Conservation (phyloP, 1,140 invertebrate species). For the Drosophila lowei region DNA sequence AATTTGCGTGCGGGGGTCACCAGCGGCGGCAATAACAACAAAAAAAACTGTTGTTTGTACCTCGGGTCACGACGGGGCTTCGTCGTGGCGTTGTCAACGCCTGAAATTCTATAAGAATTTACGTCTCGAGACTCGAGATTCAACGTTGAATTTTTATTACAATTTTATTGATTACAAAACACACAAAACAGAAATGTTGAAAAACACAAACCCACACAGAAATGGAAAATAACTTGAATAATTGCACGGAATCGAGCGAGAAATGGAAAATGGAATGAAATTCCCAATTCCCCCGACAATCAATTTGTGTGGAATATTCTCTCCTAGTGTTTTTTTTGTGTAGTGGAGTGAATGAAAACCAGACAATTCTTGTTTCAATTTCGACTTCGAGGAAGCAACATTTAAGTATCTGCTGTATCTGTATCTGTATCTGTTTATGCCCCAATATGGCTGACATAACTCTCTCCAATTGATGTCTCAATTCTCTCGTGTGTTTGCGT, state of each 20-base stretch:
- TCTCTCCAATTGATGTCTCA: constrained; percentile 70
- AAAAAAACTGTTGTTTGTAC: too few species aligned
- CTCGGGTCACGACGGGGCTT: too few species aligned
- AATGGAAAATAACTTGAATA: constrained; percentile 59
- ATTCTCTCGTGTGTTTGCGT: constrained; percentile 19
- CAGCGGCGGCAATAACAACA: too few species aligned
- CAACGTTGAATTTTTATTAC: constrained; percentile 16
- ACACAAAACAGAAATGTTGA: constrained; percentile 20
- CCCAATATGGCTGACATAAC: constrained; percentile 40
- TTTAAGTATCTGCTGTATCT: too few species aligned
- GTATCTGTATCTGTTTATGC: background rate
- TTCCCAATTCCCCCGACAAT: constrained; percentile 22
- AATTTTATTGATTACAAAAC: constrained; percentile 40
- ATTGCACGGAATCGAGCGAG: constrained; percentile 49
- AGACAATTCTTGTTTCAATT: constrained; percentile 50
- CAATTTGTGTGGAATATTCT: constrained; percentile 39
- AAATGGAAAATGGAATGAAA: constrained; percentile 18
- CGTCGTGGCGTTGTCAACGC: too few species aligned
- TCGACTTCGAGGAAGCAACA: background rate
- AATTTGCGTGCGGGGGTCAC: too few species aligned
- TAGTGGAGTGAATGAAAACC: constrained; percentile 16
- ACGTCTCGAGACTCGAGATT: too few species aligned
- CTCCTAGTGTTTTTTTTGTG: background rate
- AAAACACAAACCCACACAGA: constrained; percentile 14
- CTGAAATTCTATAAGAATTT: too few species aligned